A percentile compares a stretch with the other conserved stretches of the same genome.
Evolutionary conservation across 2,888 invertebrate species (phyloP).

Genomic region (Protophormia terraenovae): DNA sequence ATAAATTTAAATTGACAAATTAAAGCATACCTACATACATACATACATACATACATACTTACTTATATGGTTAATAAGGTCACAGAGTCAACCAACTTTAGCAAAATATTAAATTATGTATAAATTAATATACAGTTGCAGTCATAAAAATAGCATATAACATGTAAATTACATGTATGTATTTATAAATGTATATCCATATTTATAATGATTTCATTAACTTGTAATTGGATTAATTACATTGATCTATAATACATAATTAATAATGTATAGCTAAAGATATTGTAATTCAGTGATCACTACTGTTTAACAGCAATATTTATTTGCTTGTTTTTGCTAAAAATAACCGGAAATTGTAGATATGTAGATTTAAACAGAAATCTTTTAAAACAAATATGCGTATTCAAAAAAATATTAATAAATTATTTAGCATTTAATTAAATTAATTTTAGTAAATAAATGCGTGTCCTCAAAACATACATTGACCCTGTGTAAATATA

Average conservation of each 20-base stretch:
- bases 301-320: constrained; percentile 3
- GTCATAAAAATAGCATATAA: neutral
- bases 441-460: constrained; percentile 40
- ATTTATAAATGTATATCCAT: no score
- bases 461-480: constrained; percentile 61
- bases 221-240: no score
- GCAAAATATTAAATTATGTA: constrained; percentile 37
- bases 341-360: constrained; percentile 54
- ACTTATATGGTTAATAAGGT: constrained; percentile 70
- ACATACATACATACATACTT: neutral
- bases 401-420: neutral
- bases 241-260: no score
- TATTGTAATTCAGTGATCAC: neutral
- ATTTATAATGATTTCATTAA: no score
- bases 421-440: constrained; percentile 27
- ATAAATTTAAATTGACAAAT: neutral
- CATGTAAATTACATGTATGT: no score
- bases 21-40: neutral
- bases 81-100: constrained; percentile 77
- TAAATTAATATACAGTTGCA: neutral
- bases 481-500: constrained; percentile 61
- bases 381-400: neutral
- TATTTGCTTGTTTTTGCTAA: constrained; percentile 25
- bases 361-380: constrained; percentile 18
- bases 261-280: no score